Evolutionary conservation across 53 echinoderm and acorn worm genomes (phyloP).

Genomic region (Echinometra lucunter): DNA sequence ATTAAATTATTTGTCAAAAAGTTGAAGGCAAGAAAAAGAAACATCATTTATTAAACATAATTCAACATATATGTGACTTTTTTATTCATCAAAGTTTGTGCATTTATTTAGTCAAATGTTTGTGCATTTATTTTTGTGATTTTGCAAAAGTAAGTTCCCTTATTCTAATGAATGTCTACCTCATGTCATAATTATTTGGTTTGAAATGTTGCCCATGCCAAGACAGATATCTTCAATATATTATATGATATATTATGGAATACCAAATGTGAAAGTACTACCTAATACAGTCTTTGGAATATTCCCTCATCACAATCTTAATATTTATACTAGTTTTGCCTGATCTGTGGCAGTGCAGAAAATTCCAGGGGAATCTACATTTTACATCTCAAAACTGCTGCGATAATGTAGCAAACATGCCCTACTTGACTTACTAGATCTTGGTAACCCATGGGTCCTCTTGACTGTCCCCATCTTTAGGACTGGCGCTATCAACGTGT

Average conservation of each 20-base stretch:
- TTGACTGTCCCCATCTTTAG: constrained; percentile 56
- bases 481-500: constrained; percentile 79
- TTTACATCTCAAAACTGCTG: too few relatives aligned
- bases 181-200: too few relatives aligned
- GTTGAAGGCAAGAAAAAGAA: background rate
- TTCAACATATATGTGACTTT: background rate
- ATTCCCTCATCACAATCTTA: background rate
- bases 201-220: too few relatives aligned
- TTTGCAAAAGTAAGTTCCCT: background rate
- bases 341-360: too few relatives aligned
- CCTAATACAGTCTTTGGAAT: too few relatives aligned
- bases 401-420: background rate
- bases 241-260: too few relatives aligned
- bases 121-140: background rate
- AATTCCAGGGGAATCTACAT: too few relatives aligned
- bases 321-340: too few relatives aligned
- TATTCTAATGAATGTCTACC: too few relatives aligned
- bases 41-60: background rate
- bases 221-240: too few relatives aligned
- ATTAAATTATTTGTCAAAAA: background rate
- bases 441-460: constrained; percentile 87
- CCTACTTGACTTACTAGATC: constrained; percentile 62
- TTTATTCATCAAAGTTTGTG: background rate
- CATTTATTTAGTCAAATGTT: background rate
- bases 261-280: too few relatives aligned